Percentiles rank a stretch among this genome's conserved stretches.
Evolutionary conservation across 2,888 invertebrate genomes (phyloP).

Genomic region (Drosophila lutescens): DNA sequence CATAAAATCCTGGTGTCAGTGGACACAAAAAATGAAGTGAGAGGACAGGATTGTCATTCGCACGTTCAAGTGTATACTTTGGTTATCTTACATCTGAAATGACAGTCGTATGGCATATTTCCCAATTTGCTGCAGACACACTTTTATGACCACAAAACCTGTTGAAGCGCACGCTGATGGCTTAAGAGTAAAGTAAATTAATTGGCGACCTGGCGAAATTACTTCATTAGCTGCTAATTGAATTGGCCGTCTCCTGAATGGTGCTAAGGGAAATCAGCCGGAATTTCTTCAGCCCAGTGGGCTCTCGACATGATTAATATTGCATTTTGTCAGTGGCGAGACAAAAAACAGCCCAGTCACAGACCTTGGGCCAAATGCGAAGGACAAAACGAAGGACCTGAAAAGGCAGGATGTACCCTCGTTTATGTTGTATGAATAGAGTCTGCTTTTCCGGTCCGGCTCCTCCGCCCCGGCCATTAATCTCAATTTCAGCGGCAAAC

Average conservation of each 20-base stretch:
- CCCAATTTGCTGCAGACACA: constrained; percentile 48
- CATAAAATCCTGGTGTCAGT: constrained; percentile 43
- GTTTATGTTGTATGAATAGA: constrained; percentile 65
- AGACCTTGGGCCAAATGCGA: constrained; percentile 1
- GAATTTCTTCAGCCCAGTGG: constrained; percentile 9
- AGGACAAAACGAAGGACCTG: constrained; percentile 19
- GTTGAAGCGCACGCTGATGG: constrained; percentile 52
- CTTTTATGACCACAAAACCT: constrained; percentile 54
- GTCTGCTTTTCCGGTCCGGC: constrained; percentile 23
- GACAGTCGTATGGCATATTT: constrained; percentile 25
- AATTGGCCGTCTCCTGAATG: constrained; percentile 41
- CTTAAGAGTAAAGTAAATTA: constrained; percentile 37
- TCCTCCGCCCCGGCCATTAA: constrained; percentile 50
- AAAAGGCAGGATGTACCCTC: constrained; percentile 36
- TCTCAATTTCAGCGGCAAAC: constrained; percentile 68
- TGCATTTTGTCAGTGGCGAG: constrained; percentile 28
- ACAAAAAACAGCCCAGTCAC: not conserved
- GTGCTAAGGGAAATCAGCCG: constrained; percentile 3
- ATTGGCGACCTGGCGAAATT: constrained; percentile 48
- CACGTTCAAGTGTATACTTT: constrained; percentile 49
- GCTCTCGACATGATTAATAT: constrained; percentile 56
- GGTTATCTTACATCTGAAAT: constrained; percentile 41
- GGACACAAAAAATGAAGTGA: constrained; percentile 8
- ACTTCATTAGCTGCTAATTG: constrained; percentile 66
- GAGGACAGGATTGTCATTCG: not conserved